phyloP scores from a whole-genome alignment of 2,797 vertebrate genomes.

The Monodelphis domestica region DNA sequence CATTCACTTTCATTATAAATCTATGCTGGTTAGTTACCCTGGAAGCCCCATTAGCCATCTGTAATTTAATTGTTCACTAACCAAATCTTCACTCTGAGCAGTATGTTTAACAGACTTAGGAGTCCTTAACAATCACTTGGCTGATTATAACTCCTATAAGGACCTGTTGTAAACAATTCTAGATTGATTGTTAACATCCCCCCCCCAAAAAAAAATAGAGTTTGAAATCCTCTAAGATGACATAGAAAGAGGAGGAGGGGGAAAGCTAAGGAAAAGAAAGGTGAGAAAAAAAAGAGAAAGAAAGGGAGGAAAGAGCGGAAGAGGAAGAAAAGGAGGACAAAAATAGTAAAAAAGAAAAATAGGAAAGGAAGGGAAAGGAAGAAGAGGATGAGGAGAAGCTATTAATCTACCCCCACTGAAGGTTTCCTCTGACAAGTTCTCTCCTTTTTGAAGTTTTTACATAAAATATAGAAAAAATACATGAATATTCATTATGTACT shows the following conservation, averaged over 20 bases:
- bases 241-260: neutral
- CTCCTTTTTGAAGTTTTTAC: neutral
- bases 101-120: slow-evolving; percentile 39
- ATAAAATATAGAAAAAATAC: neutral
- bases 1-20: slow-evolving; percentile 61
- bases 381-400: neutral
- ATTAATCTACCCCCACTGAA: neutral
- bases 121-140: slow-evolving; percentile 32
- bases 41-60: slow-evolving; percentile 55
- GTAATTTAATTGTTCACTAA: slow-evolving; percentile 58
- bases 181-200: slow-evolving; percentile 52
- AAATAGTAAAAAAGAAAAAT: neutral
- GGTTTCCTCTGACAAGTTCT: neutral
- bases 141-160: slow-evolving; percentile 52
- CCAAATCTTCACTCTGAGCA: slow-evolving; percentile 44
- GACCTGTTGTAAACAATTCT: slow-evolving; percentile 38
- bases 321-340: neutral
- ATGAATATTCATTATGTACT: neutral
- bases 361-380: too few relatives aligned
- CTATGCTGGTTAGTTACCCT: slow-evolving; percentile 48
- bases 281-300: neutral
- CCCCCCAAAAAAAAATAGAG: slow-evolving; percentile 36
- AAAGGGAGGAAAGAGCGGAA: neutral
- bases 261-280: slow-evolving; percentile 3
- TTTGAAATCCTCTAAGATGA: neutral